phyloP scores from a whole-genome alignment of 2,113 vertebrate species.

The Enhydra lutris region DNA sequence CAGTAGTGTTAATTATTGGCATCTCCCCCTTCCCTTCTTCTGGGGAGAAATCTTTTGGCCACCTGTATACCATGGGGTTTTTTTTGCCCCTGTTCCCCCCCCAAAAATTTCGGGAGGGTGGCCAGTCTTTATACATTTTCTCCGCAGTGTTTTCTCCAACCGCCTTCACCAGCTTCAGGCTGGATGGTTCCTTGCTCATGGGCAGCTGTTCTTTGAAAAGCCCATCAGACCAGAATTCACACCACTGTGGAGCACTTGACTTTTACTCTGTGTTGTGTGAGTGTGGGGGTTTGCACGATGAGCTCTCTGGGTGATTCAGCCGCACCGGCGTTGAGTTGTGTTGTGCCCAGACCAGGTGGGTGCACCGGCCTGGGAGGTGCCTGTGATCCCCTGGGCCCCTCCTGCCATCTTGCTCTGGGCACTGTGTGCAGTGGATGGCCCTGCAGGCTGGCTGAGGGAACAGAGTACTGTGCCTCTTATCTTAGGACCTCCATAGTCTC shows the following conservation, averaged over 20 bases:
- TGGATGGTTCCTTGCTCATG: background rate
- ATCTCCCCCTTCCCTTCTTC: background rate
- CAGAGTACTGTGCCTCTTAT: background rate
- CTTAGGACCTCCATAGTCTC: background rate
- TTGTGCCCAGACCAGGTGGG: background rate
- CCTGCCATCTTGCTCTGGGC: background rate
- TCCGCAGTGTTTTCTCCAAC: background rate
- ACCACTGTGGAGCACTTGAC: background rate
- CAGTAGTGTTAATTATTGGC: background rate
- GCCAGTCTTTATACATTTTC: background rate
- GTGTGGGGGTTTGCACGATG: fast-evolving
- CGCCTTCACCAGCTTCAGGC: background rate
- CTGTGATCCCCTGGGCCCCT: background rate
- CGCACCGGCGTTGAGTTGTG: background rate
- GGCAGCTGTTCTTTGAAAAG: no score
- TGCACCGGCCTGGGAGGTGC: background rate
- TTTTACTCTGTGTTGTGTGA: background rate
- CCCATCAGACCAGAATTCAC: background rate
- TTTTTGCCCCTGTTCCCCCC: background rate
- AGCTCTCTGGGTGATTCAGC: no score
- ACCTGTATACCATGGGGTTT: background rate
- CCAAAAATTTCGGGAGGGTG: fast-evolving
- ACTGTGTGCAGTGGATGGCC: fast-evolving
- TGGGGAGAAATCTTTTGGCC: background rate
- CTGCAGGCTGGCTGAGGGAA: fast-evolving